Evolutionary conservation across 2,797 vertebrate genomes (phyloP).

Genomic region (Loriculus beryllinus): DNA sequence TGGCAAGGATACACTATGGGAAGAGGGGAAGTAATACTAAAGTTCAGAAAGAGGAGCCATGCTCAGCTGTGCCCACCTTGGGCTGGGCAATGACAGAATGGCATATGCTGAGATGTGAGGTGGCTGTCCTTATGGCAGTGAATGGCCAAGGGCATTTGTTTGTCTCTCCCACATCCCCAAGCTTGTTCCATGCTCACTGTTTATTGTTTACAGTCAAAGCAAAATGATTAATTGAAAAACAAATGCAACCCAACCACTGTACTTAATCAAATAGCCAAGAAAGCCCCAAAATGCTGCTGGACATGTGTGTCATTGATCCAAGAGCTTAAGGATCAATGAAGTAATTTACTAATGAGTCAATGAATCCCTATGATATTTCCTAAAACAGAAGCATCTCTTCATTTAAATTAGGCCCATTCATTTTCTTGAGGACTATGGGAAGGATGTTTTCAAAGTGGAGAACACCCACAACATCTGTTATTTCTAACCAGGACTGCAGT

Average conservation of each 20-base stretch:
- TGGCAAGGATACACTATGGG: fast-evolving
- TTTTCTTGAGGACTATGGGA: neutral
- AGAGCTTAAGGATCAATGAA: neutral
- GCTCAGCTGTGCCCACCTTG: neutral
- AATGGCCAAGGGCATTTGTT: neutral
- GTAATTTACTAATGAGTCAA: constrained; percentile 23
- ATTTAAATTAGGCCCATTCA: constrained; percentile 26
- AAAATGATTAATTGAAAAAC: neutral
- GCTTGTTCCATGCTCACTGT: neutral
- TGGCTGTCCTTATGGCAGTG: neutral
- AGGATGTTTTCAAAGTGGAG: neutral
- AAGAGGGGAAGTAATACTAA: neutral
- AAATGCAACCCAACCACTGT: neutral
- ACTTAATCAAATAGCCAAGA: neutral
- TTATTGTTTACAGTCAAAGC: neutral
- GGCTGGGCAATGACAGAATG: neutral
- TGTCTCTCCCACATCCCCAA: neutral
- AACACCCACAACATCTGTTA: constrained; percentile 36
- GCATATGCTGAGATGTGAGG: neutral
- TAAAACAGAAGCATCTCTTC: neutral
- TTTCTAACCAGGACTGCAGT: neutral
- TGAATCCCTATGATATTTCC: neutral
- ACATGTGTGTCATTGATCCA: neutral
- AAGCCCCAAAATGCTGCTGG: neutral
- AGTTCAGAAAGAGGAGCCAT: neutral